A percentile compares a stretch with the other conserved stretches of the same genome.
These are phyloP conservation scores for Zapornia atra DNA, from an alignment of 2,113 vertebrate species.

Conservation along the genomic window DNA sequence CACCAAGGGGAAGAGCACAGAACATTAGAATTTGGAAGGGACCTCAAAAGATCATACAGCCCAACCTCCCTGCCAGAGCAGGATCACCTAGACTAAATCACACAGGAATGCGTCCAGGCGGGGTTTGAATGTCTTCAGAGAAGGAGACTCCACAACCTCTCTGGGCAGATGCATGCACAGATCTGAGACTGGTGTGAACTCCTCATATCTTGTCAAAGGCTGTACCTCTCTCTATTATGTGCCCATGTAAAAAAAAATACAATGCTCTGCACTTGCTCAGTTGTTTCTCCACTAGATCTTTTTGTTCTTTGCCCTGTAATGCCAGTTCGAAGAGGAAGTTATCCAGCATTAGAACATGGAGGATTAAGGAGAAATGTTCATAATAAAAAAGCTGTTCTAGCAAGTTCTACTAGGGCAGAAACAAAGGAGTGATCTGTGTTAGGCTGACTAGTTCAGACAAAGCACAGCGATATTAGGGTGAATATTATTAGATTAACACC, in stretches of 20 bases:
- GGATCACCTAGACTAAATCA: too few species aligned
- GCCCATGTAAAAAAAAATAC: neutral
- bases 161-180: too few species aligned
- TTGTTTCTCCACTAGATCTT: neutral
- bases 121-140: too few species aligned
- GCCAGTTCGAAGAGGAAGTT: neutral
- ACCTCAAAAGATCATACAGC: too few species aligned
- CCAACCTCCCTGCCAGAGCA: too few species aligned
- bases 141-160: too few species aligned
- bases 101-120: too few species aligned
- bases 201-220: neutral
- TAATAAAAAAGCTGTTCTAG: neutral
- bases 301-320: neutral
- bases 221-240: neutral
- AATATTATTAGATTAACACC: neutral
- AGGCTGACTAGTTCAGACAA: slow-evolving; percentile 8
- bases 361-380: slow-evolving; percentile 13
- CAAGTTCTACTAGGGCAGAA: neutral
- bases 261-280: neutral
- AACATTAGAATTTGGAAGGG: too few species aligned
- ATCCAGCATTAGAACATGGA: neutral
- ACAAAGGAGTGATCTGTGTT: neutral
- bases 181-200: neutral
- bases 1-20: neutral
- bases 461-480: neutral